These are phyloP conservation scores for Brachypteracias leptosomus DNA, from an alignment of 2,113 vertebrate species.

Conservation along the genomic window DNA sequence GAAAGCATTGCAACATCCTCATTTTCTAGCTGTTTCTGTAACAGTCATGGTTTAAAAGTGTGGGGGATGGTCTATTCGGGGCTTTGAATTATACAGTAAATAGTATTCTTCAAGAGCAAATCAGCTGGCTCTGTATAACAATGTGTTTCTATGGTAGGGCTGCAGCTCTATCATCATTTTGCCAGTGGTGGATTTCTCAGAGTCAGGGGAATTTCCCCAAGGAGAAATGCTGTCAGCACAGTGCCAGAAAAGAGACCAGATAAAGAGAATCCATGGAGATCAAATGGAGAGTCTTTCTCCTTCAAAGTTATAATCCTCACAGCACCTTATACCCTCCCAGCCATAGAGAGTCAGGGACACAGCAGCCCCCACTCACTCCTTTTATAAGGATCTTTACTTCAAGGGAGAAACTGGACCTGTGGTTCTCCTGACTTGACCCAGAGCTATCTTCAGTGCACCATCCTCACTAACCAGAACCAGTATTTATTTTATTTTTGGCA, in stretches of 20 bases:
- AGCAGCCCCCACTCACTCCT: not conserved
- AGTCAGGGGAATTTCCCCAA: not conserved
- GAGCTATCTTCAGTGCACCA: not conserved
- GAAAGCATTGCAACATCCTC: not conserved
- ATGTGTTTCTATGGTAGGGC: not conserved
- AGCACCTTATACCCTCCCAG: not conserved
- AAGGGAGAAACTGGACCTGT: not conserved
- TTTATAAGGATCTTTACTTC: not conserved
- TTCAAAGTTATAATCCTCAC: not conserved
- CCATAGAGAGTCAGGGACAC: not conserved
- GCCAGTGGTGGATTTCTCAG: not conserved
- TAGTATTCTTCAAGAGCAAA: not conserved
- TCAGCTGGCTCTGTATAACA: not conserved
- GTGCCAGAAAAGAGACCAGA: not conserved
- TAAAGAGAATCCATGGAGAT: not conserved
- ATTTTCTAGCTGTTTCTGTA: not conserved
- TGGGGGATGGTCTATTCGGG: not conserved
- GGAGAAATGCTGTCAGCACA: not conserved
- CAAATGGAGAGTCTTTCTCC: not conserved
- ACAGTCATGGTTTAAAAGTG: not conserved
- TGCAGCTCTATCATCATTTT: not conserved
- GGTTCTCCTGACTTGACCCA: not conserved
- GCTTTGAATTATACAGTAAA: constrained; percentile 21
- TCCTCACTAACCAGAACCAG: not conserved
- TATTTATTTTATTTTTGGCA: not conserved